These are phyloP conservation scores for Battus philenor DNA, from an alignment of 1,140 invertebrate species.

Conservation along the genomic window DNA sequence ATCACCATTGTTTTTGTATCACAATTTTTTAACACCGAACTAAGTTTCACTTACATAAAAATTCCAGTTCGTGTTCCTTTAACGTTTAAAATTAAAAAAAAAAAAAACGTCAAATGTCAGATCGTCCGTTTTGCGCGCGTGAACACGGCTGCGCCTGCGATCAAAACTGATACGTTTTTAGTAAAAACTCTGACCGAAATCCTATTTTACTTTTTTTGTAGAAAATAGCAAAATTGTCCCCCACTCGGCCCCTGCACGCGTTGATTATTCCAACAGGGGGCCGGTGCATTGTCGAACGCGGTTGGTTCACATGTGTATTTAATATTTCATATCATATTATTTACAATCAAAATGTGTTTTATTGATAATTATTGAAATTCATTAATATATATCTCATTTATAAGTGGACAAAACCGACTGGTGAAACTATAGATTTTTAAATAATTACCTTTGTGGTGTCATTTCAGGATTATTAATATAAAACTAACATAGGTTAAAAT, in stretches of 20 bases:
- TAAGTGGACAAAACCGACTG: too few relatives aligned
- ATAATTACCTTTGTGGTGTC: too few relatives aligned
- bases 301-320: slow-evolving; percentile 53
- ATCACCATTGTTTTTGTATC: slow-evolving; percentile 42
- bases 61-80: too few relatives aligned
- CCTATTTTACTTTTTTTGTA: slow-evolving; percentile 58
- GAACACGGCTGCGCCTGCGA: slow-evolving; percentile 53
- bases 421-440: too few relatives aligned
- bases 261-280: slow-evolving; percentile 52
- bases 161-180: slow-evolving; percentile 61
- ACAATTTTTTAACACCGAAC: too few relatives aligned
- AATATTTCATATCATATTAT: too few relatives aligned
- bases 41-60: too few relatives aligned
- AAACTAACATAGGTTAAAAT: too few relatives aligned
- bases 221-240: slow-evolving; percentile 67
- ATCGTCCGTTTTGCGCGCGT: slow-evolving; percentile 33
- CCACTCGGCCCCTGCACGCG: slow-evolving; percentile 41
- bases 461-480: too few relatives aligned
- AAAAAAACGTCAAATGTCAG: slow-evolving; percentile 14
- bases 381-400: too few relatives aligned
- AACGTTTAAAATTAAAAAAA: slow-evolving; percentile 17
- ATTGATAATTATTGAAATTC: too few relatives aligned
- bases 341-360: too few relatives aligned
- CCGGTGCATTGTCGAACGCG: slow-evolving; percentile 54
- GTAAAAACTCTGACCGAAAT: slow-evolving; percentile 58